These are phyloP conservation scores for Seriola rivoliana DNA, from an alignment of 2,113 vertebrate species.

Conservation along the genomic window DNA sequence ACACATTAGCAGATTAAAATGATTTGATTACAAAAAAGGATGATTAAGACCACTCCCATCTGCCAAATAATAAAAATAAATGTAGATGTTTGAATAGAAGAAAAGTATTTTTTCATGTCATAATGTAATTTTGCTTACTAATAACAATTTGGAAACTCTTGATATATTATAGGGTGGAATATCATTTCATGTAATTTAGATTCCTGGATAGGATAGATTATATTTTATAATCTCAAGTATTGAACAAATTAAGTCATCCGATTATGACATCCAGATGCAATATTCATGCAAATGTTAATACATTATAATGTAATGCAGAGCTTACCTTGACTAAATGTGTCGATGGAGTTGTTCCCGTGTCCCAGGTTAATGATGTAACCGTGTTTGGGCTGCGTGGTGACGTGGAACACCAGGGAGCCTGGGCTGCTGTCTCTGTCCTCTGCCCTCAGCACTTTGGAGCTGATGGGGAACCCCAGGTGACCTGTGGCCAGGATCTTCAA, in stretches of 20 bases:
- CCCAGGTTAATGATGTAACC: slow-evolving; percentile 91
- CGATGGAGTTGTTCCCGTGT: slow-evolving; percentile 91
- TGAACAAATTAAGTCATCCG: neutral
- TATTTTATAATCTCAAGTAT: too few species aligned
- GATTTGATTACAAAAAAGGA: neutral
- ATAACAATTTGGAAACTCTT: too few species aligned
- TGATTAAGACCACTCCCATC: neutral
- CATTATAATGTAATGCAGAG: neutral
- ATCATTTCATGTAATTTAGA: too few species aligned
- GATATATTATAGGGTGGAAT: too few species aligned
- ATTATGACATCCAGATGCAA: slow-evolving; percentile 1
- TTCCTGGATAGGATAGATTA: too few species aligned
- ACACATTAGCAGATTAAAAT: neutral
- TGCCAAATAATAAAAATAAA: neutral
- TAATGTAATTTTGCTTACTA: neutral
- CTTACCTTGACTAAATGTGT: slow-evolving; percentile 94
- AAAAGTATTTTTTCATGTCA: neutral
- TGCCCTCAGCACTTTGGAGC: slow-evolving; percentile 88
- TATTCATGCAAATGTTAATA: neutral
- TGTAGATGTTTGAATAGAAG: neutral
- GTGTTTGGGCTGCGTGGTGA: slow-evolving; percentile 88
- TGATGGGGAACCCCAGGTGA: slow-evolving; percentile 90
- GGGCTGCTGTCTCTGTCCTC: slow-evolving; percentile 91
- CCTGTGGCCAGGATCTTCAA: slow-evolving; percentile 89
- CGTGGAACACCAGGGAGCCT: slow-evolving; percentile 84